Evolutionary conservation across 2,888 invertebrate species (phyloP), one percentile per base, ranked within the genome.

Genomic region (Nymphalis urticae): DNA sequence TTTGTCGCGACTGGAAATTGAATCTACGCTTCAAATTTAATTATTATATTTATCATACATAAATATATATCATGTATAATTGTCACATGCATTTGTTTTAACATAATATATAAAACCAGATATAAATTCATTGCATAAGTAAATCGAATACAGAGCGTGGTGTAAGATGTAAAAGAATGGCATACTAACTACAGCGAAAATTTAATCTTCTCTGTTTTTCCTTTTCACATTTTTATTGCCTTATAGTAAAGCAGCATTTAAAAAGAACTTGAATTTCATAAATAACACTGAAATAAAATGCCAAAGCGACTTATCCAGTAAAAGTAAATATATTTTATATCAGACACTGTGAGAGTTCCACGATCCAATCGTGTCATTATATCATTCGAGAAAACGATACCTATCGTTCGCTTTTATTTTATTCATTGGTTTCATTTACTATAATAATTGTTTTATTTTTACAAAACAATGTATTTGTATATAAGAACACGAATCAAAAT

Each of bases 301-400:
- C 36, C 9, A 19, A 42, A 3, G 10, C 42, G 58, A 7, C 36
- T 58, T 42, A 58, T 58, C 42, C 13, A 58, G 42, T 17, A 54
- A 19, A 24, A 54, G 54, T 42, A n/a, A n/a, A 58, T 10, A 36
- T 13, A 42, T 19, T 19, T 42, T 58, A 9, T 4, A 42, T 19
- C 27, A 10, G 61, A 61, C 24, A 27, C n/a, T 21, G 6, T 0
- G 27, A 65, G 42, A 9, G 58, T 59, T 53, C 42, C 27, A 36
- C 63, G 36, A 42, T 68, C 51, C 36, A 48, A 64, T 68, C 8
- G 42, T n/a, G 48, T 56, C 62, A 47, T 62, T 66, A 62, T 66
- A 54, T 62, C 56, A 62, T 67, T 54, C 56, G 48, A 62, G 27
- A n/a, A n/a, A 61, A 60, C 47, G 64, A 61, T 62, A 42, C 53